These are phyloP conservation scores for Lutraria rhynchaena DNA, from an alignment of 1,140 invertebrate genomes.

Conservation along the genomic window DNA sequence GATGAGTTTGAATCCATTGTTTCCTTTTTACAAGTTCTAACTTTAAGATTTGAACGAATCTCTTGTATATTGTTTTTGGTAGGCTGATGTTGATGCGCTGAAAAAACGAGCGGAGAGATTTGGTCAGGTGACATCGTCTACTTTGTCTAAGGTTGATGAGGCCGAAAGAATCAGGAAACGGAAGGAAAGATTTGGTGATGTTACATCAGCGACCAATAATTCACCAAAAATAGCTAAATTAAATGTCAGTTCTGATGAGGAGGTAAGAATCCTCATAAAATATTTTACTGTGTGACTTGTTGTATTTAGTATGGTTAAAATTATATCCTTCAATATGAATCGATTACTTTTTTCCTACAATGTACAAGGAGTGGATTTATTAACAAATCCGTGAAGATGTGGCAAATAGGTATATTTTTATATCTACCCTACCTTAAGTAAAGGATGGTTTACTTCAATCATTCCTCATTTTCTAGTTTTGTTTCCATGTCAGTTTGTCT, in stretches of 20 bases:
- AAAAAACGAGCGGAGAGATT: slow-evolving; percentile 75
- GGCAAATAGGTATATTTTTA: neutral
- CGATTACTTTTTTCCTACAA: neutral
- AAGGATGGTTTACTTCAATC: no score
- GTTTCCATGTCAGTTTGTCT: no score
- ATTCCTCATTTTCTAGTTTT: no score
- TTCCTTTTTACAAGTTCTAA: no score
- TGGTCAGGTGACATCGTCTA: slow-evolving; percentile 65
- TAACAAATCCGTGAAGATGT: neutral
- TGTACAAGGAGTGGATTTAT: neutral
- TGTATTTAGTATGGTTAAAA: neutral
- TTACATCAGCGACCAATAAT: slow-evolving; percentile 43
- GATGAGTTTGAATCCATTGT: no score
- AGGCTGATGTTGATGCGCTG: slow-evolving; percentile 68
- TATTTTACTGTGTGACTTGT: neutral
- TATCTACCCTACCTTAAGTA: neutral
- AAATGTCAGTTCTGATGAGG: slow-evolving; percentile 19
- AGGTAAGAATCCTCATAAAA: neutral
- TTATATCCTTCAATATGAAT: neutral
- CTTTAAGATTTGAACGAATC: no score
- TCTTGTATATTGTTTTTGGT: no score
- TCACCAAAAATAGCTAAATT: slow-evolving; percentile 28
- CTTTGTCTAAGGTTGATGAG: slow-evolving; percentile 68
- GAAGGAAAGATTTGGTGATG: slow-evolving; percentile 64
- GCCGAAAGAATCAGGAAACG: slow-evolving; percentile 57